Base-by-base conservation (phyloP, 2,797 vertebrate species). In the Xenops minutus region DNA sequence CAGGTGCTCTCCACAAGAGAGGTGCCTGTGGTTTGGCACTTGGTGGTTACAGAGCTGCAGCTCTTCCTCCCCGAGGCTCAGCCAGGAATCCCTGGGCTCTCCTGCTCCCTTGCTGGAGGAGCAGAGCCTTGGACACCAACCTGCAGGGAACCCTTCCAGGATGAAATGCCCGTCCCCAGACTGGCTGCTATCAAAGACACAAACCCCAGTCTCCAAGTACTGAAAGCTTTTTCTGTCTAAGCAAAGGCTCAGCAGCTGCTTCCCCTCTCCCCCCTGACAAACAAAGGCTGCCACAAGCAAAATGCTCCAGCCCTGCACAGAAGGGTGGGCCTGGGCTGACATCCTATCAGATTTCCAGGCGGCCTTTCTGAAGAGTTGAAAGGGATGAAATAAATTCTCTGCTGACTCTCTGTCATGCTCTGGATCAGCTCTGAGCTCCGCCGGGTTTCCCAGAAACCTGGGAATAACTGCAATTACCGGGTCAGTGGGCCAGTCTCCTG, bases 231-330 rank as follows among this genome's bases (percentile, higher is more conserved):
- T 64, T 83, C 74, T 85, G 78, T 58, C 69, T 66, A 55, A 72
- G 54, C 0, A 0, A 84, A 68, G 49, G 41, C 27, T 20, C 77
- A 27, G 83, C 93, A 92, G 88, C 95, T 95, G 96, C 79, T 83
- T 93, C 68, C 66, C 78, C 41, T 82, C 84, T 95, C 11, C 71
- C 58, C 52, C 9, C 30, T 56, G 69, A 79, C 75, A 91, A 72
- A 93, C 94, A 93, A 95, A 95, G 69, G 85, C 88, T 78, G 90
- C 83, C 66, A 92, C 82, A 55, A 90, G 93, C 66, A 86, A 80
- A 94, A 63, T 44, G 62, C 73, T 61, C 22, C 68, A 75, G 82
- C 82, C 46, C 66, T 16, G 55, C 79, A 75, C 39, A 83, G 82
- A 76, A 69, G 80, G 88, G 69, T 51, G 85, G 73, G 83, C 51